These are phyloP conservation scores for Squalus acanthias DNA, from an alignment of 2,797 vertebrate genomes.

Conservation along the genomic window DNA sequence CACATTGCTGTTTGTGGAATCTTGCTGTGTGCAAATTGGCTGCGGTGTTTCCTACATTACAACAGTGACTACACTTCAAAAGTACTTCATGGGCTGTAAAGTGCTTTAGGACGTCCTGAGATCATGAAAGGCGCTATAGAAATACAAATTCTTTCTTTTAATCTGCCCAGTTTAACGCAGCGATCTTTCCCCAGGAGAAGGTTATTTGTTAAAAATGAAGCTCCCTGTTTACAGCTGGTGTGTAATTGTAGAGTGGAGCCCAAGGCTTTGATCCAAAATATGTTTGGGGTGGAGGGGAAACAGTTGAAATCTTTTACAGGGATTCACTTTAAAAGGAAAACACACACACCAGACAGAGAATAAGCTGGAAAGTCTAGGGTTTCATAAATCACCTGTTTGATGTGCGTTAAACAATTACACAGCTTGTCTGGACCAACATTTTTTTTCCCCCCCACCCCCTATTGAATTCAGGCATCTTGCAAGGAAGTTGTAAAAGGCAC, in stretches of 20 bases:
- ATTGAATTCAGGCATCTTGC: not conserved
- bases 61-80: not conserved
- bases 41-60: not conserved
- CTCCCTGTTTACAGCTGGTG: not conserved
- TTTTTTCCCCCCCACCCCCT: not conserved
- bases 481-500: not conserved
- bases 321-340: not conserved
- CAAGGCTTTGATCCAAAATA: not conserved
- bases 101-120: no score
- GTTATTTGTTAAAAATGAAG: no score
- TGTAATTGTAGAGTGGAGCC: not conserved
- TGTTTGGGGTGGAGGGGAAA: not conserved
- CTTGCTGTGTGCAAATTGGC: not conserved
- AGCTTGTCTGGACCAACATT: not conserved
- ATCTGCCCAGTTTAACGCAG: not conserved
- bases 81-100: not conserved
- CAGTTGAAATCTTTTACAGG: not conserved
- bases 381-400: slow-evolving; percentile 27
- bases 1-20: not conserved
- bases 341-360: not conserved
- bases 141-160: not conserved
- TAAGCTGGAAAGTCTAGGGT: not conserved
- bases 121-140: not conserved
- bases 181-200: not conserved
- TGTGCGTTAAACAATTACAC: not conserved